These are phyloP conservation scores for Yponomeuta plumbellus DNA, from an alignment of 2,888 invertebrate genomes.

Conservation along the genomic window DNA sequence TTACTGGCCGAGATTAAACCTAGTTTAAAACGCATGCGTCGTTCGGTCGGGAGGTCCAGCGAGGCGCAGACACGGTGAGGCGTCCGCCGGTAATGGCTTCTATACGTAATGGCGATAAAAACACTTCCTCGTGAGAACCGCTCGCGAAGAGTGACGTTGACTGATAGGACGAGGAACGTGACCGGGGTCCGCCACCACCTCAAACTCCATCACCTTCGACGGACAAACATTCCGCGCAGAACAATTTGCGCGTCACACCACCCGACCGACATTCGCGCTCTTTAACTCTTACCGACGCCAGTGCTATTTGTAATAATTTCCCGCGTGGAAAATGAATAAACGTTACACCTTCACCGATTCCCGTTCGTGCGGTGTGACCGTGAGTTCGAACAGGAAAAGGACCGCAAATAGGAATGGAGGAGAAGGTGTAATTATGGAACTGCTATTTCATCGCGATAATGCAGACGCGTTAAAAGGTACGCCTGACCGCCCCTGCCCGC, in stretches of 20 bases:
- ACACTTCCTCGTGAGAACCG: conserved; percentile 55
- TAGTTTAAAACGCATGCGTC: conserved; percentile 41
- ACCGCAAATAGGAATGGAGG: conserved; percentile 2
- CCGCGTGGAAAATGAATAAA: conserved; percentile 9
- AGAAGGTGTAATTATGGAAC: conserved; percentile 14
- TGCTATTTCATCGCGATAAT: conserved; percentile 16
- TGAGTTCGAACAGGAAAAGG: conserved; percentile 9
- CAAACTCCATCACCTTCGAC: neutral
- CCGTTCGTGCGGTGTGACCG: neutral
- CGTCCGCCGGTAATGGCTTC: conserved; percentile 53
- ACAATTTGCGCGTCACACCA: conserved; percentile 42
- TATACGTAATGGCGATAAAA: conserved; percentile 57
- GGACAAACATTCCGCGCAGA: conserved; percentile 10
- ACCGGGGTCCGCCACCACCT: conserved; percentile 23
- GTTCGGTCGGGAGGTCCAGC: conserved; percentile 29
- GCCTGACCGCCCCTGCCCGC: conserved; percentile 3
- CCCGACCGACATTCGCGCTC: conserved; percentile 15
- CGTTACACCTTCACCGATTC: neutral
- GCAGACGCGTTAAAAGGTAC: conserved; percentile 9
- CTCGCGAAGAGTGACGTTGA: conserved; percentile 52
- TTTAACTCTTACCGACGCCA: conserved; percentile 12
- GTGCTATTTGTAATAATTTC: conserved; percentile 9
- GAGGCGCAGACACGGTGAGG: conserved; percentile 24
- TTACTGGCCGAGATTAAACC: conserved; percentile 56
- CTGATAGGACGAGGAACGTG: conserved; percentile 45